Percentiles rank a stretch among this genome's conserved stretches.
These are phyloP conservation scores for Batillaria attramentaria DNA, from an alignment of 1,140 invertebrate genomes.

Conservation along the genomic window DNA sequence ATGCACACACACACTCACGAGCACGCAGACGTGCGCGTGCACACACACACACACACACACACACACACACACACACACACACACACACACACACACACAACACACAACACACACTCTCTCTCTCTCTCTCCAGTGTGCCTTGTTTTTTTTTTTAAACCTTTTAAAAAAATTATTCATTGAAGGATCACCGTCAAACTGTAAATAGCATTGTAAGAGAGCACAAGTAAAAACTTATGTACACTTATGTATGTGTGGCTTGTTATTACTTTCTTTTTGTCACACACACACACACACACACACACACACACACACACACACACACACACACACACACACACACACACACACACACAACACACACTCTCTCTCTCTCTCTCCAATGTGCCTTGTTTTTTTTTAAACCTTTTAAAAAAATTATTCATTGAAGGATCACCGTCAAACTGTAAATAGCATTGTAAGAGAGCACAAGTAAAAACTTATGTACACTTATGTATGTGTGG, in stretches of 20 bases:
- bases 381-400: too few relatives aligned
- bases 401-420: too few relatives aligned
- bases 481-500: conserved; percentile 19
- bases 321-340: not conserved
- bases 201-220: too few relatives aligned
- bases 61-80: not conserved
- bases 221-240: not conserved
- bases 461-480: too few relatives aligned
- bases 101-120: not conserved
- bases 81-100: not conserved
- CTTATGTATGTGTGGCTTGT: conserved; percentile 14
- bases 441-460: too few relatives aligned
- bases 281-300: not conserved
- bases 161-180: too few relatives aligned
- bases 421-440: too few relatives aligned
- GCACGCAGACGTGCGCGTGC: not conserved
- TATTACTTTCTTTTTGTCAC: too few relatives aligned
- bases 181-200: too few relatives aligned
- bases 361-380: conserved; percentile 22
- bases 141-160: too few relatives aligned
- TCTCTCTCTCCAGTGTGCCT: not conserved
- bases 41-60: conserved; percentile 2
- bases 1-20: not conserved
- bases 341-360: not conserved
- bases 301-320: conserved; percentile 1